These are phyloP conservation scores for Lemur catta DNA, from an alignment of 2,797 vertebrate species.

Conservation along the genomic window DNA sequence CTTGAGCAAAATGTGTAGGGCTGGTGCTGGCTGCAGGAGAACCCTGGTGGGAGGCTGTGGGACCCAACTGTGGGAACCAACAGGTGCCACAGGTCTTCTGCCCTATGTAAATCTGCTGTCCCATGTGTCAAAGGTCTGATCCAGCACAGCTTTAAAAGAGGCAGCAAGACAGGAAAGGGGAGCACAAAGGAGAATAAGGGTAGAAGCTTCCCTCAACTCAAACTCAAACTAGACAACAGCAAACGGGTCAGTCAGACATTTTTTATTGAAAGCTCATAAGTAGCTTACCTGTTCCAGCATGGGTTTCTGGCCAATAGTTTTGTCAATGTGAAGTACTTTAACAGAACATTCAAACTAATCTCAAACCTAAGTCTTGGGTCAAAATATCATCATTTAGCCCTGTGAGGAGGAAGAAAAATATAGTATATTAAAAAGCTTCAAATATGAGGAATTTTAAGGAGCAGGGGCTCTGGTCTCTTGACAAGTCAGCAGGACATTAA, in stretches of 20 bases:
- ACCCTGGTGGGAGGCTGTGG: background rate
- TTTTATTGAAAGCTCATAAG: background rate
- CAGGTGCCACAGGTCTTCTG: background rate
- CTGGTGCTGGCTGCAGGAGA: background rate
- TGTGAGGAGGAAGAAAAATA: background rate
- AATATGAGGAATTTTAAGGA: conserved; percentile 20
- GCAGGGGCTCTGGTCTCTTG: background rate
- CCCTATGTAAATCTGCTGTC: background rate
- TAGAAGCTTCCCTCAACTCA: background rate
- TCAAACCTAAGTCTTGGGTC: background rate
- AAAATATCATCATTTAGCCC: background rate
- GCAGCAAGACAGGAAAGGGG: background rate
- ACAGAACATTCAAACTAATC: background rate
- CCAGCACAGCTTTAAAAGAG: background rate
- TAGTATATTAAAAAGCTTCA: background rate
- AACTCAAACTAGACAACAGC: background rate
- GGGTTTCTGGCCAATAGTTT: background rate
- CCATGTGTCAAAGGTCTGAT: background rate
- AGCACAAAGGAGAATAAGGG: background rate
- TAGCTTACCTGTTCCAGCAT: background rate
- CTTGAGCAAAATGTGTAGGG: background rate
- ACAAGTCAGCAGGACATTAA: background rate
- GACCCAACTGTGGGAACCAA: background rate
- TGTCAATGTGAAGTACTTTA: background rate
- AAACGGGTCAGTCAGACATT: background rate